phyloP scores from a whole-genome alignment of 2,797 vertebrate species.

The Rhinella marina region DNA sequence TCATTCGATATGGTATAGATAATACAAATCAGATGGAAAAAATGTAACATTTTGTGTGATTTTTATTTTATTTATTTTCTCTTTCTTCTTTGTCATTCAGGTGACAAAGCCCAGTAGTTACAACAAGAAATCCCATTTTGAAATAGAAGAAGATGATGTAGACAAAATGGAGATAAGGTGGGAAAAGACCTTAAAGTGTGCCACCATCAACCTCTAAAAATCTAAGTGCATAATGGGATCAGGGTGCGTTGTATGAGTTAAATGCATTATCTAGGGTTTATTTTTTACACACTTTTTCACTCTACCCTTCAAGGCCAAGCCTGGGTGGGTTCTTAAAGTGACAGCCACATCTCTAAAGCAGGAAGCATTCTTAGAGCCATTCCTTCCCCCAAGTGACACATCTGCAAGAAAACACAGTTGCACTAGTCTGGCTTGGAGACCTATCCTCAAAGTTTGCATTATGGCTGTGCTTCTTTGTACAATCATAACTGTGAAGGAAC shows the following conservation, averaged over 20 bases:
- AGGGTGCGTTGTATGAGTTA: neutral
- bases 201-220: neutral
- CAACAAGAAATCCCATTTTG: conserved; percentile 92
- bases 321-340: neutral
- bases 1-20: neutral
- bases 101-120: conserved; percentile 93
- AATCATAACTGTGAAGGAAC: too few relatives aligned
- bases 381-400: too few relatives aligned
- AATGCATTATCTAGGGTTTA: neutral
- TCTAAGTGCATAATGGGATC: neutral
- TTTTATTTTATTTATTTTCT: neutral
- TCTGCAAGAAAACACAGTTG: too few relatives aligned
- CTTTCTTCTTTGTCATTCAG: conserved; percentile 69
- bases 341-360: neutral
- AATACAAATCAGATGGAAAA: too few relatives aligned
- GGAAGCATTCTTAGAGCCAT: neutral
- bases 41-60: too few relatives aligned
- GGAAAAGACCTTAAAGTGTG: neutral
- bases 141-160: conserved; percentile 96
- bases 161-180: conserved; percentile 97
- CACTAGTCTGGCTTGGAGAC: neutral
- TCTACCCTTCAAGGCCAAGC: neutral
- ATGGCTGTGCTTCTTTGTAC: too few relatives aligned
- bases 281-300: neutral
- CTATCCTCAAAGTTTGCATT: too few relatives aligned